Evolutionary conservation across 2,888 invertebrate genomes (phyloP).

Genomic region (Netelia melanura): DNA sequence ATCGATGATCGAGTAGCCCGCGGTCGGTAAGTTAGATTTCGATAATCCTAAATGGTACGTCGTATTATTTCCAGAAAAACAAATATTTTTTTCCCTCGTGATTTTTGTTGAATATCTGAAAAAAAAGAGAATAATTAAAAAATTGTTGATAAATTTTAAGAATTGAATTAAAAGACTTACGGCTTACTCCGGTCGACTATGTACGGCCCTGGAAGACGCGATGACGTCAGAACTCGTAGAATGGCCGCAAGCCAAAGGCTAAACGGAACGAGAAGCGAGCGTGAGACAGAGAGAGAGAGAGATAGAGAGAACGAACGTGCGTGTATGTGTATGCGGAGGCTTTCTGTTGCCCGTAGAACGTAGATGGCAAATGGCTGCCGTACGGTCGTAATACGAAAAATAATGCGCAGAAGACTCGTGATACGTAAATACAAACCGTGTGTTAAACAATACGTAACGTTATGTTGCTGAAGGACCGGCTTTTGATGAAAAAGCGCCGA

Average conservation of each 20-base stretch:
- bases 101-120: too few species aligned
- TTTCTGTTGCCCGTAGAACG: conserved; percentile 37
- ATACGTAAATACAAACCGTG: conserved; percentile 1
- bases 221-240: conserved; percentile 71
- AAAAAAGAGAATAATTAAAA: too few species aligned
- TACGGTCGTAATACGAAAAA: conserved; percentile 74
- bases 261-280: conserved; percentile 73
- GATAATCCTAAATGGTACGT: background rate
- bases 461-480: conserved; percentile 82
- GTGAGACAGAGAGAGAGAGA: conserved; percentile 27
- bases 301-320: conserved; percentile 13
- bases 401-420: conserved; percentile 78
- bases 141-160: too few species aligned
- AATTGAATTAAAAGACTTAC: background rate
- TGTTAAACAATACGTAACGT: conserved; percentile 15
- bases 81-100: too few species aligned
- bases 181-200: conserved; percentile 15
- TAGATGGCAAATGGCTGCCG: conserved; percentile 81
- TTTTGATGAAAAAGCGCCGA: conserved; percentile 78
- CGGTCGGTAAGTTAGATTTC: conserved; percentile 33
- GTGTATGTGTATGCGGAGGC: conserved; percentile 36
- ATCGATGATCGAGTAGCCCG: background rate
- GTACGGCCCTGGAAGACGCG: conserved; percentile 65
- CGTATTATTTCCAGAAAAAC: too few species aligned
- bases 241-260: conserved; percentile 80